Percentiles rank a stretch among this genome's conserved stretches.
These are phyloP conservation scores for Sylvia atricapilla DNA, from an alignment of 2,113 vertebrate species.

Conservation along the genomic window DNA sequence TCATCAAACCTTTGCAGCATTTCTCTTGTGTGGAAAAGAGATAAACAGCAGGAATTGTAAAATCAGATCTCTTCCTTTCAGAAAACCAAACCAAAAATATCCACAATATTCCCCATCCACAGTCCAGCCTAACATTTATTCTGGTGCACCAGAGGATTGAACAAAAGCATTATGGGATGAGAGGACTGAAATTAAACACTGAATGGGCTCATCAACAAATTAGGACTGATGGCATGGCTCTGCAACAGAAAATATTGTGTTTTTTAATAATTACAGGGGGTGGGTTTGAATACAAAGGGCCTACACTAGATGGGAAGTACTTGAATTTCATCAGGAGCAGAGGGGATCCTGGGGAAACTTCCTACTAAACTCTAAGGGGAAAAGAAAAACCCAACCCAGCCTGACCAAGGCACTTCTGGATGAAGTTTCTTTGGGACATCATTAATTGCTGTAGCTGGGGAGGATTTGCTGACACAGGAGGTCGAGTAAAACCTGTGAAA, in stretches of 20 bases:
- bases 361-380: not conserved
- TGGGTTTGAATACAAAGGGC: not conserved
- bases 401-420: not conserved
- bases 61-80: not conserved
- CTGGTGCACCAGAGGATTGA: not conserved
- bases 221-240: not conserved
- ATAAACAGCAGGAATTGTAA: not conserved
- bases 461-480: not conserved
- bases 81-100: not conserved
- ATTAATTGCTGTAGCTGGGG: not conserved
- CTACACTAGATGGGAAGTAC: not conserved
- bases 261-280: not conserved
- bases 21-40: not conserved
- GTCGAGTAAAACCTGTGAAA: not conserved
- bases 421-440: not conserved
- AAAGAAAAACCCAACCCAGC: not conserved
- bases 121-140: not conserved
- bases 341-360: not conserved
- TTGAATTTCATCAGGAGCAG: not conserved
- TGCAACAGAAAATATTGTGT: rapidly evolving
- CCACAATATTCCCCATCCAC: not conserved
- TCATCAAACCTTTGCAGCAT: not conserved
- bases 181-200: not conserved
- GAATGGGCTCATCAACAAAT: not conserved
- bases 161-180: not conserved